Conservation (phyloP, 2,888 invertebrate genomes). For the Boloria selene region DNA sequence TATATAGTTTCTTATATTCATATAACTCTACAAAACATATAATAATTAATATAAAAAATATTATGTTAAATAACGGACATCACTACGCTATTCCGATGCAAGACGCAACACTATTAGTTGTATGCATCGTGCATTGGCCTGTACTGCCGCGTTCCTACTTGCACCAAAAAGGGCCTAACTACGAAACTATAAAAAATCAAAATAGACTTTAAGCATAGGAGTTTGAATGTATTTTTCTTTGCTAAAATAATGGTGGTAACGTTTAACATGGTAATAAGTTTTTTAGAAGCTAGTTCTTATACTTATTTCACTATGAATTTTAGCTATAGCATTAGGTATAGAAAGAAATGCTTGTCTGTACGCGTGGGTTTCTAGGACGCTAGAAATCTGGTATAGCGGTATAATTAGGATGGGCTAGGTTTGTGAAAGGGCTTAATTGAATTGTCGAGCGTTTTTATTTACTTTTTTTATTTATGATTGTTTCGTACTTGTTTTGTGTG, state of each 20-base stretch:
- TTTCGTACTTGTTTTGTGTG: neutral
- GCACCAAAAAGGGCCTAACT: slow-evolving; percentile 49
- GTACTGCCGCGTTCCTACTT: slow-evolving; percentile 63
- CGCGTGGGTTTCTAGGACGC: slow-evolving; percentile 78
- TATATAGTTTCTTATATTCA: too few relatives aligned
- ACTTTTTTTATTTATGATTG: slow-evolving; percentile 1
- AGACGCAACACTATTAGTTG: slow-evolving; percentile 77
- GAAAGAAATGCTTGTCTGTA: slow-evolving; percentile 78
- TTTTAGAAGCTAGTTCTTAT: slow-evolving; percentile 79
- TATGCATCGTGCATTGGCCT: slow-evolving; percentile 83
- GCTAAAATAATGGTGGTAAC: slow-evolving; percentile 14
- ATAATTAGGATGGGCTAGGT: slow-evolving; percentile 47
- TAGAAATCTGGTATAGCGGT: slow-evolving; percentile 71
- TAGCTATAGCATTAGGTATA: slow-evolving; percentile 77
- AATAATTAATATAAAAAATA: slow-evolving; percentile 6
- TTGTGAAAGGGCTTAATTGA: slow-evolving; percentile 43
- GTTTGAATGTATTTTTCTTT: slow-evolving; percentile 36
- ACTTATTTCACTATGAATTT: slow-evolving; percentile 81
- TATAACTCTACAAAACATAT: neutral
- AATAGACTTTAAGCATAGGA: slow-evolving; percentile 23
- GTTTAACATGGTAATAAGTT: slow-evolving; percentile 44
- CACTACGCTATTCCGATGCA: slow-evolving; percentile 50
- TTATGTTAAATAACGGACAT: slow-evolving; percentile 32
- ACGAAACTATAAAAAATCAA: slow-evolving; percentile 38
- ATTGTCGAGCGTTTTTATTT: slow-evolving; percentile 14